Conservation (phyloP, 2,113 vertebrate genomes). For the Ctenodactylus gundi region DNA sequence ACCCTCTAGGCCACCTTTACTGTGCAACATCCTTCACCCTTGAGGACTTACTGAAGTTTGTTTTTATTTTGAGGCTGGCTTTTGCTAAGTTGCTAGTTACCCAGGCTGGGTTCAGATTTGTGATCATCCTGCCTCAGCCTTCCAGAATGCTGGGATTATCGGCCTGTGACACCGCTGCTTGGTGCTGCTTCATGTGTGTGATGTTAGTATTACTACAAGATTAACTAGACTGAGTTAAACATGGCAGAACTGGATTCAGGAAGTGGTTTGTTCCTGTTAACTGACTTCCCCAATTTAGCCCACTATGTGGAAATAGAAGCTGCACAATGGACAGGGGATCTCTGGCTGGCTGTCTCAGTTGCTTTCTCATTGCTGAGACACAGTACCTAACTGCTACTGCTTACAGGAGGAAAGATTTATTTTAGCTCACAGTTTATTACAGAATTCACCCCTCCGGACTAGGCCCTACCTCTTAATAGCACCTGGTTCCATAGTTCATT, state of each 20-base stretch:
- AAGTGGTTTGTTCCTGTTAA: neutral
- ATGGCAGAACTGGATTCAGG: slow-evolving; percentile 13
- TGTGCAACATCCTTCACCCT: neutral
- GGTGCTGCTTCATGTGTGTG: neutral
- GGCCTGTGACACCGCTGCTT: neutral
- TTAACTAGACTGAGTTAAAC: neutral
- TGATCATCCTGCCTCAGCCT: neutral
- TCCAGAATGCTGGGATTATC: neutral
- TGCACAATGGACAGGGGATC: no score
- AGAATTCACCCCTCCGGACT: no score
- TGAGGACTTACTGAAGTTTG: neutral
- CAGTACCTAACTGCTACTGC: no score
- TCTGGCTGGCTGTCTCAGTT: no score
- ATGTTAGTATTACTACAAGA: neutral
- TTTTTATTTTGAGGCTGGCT: neutral
- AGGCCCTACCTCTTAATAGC: no score
- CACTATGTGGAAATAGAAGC: neutral
- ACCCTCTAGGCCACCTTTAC: neutral
- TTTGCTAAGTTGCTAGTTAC: neutral
- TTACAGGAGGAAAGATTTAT: no score
- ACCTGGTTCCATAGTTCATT: no score
- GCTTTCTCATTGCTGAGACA: no score
- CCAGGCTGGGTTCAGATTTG: neutral
- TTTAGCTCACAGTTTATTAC: no score
- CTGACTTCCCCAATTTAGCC: neutral